A percentile compares a stretch with the other conserved stretches of the same genome.
phyloP scores from a whole-genome alignment of 2,797 vertebrate genomes.

The Zenarchopterus dispar region DNA sequence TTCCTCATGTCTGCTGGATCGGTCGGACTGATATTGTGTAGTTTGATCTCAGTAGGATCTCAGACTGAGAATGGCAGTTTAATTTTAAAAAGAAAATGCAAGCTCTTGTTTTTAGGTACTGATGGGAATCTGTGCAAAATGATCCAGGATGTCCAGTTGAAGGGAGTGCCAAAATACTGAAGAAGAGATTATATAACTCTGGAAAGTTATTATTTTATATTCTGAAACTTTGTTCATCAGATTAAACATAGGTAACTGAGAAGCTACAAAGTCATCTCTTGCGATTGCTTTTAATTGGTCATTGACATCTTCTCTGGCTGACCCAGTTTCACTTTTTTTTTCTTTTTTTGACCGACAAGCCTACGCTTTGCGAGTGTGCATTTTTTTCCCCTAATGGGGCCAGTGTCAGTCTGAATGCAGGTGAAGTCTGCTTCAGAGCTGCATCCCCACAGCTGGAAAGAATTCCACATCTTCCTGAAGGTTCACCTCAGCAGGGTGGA shows the following conservation, averaged over 20 bases:
- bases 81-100: not conserved
- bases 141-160: not conserved
- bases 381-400: slow-evolving; percentile 1
- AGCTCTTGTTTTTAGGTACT: not conserved
- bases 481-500: slow-evolving; percentile 72
- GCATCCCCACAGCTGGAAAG: slow-evolving; percentile 47
- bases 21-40: not conserved
- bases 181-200: too few relatives aligned
- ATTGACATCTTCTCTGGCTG: not conserved
- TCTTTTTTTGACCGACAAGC: not conserved
- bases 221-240: too few relatives aligned
- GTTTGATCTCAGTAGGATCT: slow-evolving; percentile 4
- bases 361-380: not conserved
- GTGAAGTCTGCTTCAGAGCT: slow-evolving; percentile 28
- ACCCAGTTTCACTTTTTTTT: not conserved
- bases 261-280: not conserved
- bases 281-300: slow-evolving; percentile 1
- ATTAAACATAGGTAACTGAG: not conserved
- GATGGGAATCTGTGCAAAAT: not conserved
- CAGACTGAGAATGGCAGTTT: not conserved
- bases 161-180: too few relatives aligned
- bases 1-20: not conserved
- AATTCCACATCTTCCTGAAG: slow-evolving; percentile 63
- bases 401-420: slow-evolving; percentile 18
- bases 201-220: too few relatives aligned